Evolutionary conservation across 1,140 invertebrate genomes (phyloP).

Genomic region (Temnothorax curvispinosus): DNA sequence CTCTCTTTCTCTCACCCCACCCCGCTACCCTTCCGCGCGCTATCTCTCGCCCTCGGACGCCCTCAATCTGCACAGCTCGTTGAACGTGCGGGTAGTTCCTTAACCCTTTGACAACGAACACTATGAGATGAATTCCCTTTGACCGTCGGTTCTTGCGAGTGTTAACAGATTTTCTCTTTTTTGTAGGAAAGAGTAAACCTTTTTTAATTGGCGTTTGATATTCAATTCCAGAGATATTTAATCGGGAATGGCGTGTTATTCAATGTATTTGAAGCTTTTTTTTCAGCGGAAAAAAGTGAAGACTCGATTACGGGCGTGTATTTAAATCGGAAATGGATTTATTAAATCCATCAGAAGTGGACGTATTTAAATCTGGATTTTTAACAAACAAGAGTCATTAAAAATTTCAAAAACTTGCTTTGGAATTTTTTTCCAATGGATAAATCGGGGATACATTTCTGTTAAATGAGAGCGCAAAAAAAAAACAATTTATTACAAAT

Average conservation of each 20-base stretch:
- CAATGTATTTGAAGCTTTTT: neutral
- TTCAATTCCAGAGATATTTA: conserved; percentile 8
- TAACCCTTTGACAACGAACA: conserved; percentile 32
- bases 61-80: conserved; percentile 37
- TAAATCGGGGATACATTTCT: neutral
- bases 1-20: neutral
- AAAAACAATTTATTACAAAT: conserved; percentile 23
- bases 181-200: neutral
- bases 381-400: neutral
- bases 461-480: neutral
- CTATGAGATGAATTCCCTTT: neutral
- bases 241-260: neutral
- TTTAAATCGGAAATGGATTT: neutral
- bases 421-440: neutral
- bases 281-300: neutral
- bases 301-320: neutral
- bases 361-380: neutral
- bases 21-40: neutral
- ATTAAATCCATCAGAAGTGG: too few species aligned
- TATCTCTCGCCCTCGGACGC: conserved; percentile 1
- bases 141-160: neutral
- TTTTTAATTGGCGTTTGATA: neutral
- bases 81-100: conserved; percentile 34
- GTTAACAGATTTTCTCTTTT: neutral
- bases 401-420: conserved; percentile 1